Evolutionary conservation across 2,797 vertebrate genomes (phyloP).

Genomic region (Artibeus jamaicensis): DNA sequence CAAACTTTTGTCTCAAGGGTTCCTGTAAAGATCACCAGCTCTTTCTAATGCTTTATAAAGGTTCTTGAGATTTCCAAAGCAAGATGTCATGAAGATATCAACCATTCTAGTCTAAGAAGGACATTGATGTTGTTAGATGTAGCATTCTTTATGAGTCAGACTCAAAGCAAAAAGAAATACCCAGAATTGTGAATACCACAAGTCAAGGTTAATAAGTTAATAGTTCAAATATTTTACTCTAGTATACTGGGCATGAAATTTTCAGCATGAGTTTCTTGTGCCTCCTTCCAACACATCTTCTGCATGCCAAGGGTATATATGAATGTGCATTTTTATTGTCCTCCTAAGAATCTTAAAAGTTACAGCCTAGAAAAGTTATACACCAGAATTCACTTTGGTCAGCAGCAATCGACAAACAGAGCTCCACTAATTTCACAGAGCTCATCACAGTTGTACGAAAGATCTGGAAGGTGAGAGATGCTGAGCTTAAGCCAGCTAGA

Average conservation of each 20-base stretch:
- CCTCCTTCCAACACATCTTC: not conserved
- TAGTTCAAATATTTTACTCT: not conserved
- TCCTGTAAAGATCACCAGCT: not conserved
- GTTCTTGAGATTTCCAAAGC: not conserved
- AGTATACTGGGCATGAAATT: not conserved
- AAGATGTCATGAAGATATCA: not conserved
- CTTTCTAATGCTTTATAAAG: not conserved
- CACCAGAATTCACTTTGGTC: conserved; percentile 43
- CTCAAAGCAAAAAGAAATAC: not conserved
- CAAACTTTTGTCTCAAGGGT: not conserved
- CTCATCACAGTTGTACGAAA: not conserved
- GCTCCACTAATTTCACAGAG: not conserved
- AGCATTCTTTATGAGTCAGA: not conserved
- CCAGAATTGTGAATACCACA: not conserved
- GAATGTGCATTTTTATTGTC: not conserved
- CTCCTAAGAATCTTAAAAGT: conserved; percentile 50
- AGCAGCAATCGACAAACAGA: conserved; percentile 27
- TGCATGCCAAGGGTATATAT: not conserved
- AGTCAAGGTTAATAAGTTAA: not conserved
- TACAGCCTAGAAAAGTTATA: not conserved
- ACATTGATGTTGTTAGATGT: not conserved
- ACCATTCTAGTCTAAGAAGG: not conserved
- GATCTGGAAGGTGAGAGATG: not conserved
- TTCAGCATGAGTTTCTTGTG: not conserved
- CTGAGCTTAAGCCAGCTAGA: not conserved